Evolutionary conservation across 2,113 vertebrate species (phyloP).

Genomic region (Pituophis catenifer): DNA sequence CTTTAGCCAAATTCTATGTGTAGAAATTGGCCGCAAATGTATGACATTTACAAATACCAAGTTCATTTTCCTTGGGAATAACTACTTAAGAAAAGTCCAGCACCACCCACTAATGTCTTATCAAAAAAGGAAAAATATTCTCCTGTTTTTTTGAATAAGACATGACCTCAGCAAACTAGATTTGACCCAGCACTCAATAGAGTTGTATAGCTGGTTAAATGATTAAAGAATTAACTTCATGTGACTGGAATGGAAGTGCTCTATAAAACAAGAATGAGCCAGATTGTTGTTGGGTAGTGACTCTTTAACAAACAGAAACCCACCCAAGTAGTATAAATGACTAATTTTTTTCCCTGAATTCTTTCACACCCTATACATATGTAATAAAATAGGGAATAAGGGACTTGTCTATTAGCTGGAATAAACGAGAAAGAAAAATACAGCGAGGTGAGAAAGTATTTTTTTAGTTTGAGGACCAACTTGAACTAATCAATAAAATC

Average conservation of each 20-base stretch:
- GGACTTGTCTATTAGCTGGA: constrained; percentile 39
- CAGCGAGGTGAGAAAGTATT: neutral
- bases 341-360: constrained; percentile 51
- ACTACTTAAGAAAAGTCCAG: neutral
- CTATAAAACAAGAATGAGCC: constrained; percentile 14
- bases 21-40: constrained; percentile 21
- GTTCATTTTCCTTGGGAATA: neutral
- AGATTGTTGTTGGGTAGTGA: constrained; percentile 31
- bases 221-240: constrained; percentile 25
- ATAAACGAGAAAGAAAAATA: constrained; percentile 29
- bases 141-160: constrained; percentile 9
- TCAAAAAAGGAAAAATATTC: constrained; percentile 2
- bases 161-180: constrained; percentile 17
- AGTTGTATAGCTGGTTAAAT: constrained; percentile 5
- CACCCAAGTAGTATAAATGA: constrained; percentile 67
- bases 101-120: constrained; percentile 3
- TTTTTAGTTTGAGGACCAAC: neutral
- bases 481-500: neutral
- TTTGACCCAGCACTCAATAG: neutral
- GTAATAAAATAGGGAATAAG: constrained; percentile 57
- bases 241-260: constrained; percentile 10
- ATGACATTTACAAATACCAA: neutral
- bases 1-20: neutral
- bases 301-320: constrained; percentile 46
- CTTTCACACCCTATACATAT: constrained; percentile 54